phyloP scores from a whole-genome alignment of 2,888 invertebrate genomes.

The Ephialtes manifestator region DNA sequence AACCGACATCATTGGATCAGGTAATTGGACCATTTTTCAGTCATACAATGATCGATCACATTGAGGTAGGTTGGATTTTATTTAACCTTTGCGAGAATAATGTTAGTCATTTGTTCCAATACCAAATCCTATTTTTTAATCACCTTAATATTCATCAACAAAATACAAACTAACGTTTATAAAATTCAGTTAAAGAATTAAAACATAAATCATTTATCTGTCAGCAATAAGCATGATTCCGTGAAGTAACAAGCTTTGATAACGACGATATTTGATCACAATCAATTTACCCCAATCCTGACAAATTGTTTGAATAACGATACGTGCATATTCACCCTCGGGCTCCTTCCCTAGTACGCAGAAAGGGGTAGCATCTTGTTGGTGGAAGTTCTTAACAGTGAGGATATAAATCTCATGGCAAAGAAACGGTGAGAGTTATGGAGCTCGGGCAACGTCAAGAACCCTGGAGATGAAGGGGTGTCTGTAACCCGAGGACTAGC shows the following conservation, averaged over 20 bases:
- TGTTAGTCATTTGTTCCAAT: no score
- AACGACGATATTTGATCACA: neutral
- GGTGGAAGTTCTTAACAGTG: conserved; percentile 57
- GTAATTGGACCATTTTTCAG: no score
- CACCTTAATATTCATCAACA: neutral
- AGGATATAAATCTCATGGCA: conserved; percentile 49
- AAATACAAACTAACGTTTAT: neutral
- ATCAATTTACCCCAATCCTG: conserved; percentile 13
- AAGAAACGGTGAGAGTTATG: conserved; percentile 18
- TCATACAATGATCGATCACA: no score
- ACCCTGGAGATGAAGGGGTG: conserved; percentile 59
- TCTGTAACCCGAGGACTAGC: conserved; percentile 61
- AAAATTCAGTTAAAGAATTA: neutral
- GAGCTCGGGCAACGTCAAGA: conserved; percentile 19
- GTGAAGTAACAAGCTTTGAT: conserved; percentile 1
- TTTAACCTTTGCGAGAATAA: no score
- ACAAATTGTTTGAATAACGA: conserved; percentile 8
- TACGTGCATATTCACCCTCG: neutral
- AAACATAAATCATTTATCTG: no score
- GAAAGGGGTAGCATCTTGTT: conserved; percentile 31
- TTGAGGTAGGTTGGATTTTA: no score
- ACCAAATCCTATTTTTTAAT: no score
- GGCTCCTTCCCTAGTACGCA: neutral
- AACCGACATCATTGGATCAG: no score
- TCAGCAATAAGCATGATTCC: neutral